A percentile compares a stretch with the other conserved stretches of the same genome.
Evolutionary conservation across 2,888 invertebrate species (phyloP).

Genomic region (Atrina japonica): DNA sequence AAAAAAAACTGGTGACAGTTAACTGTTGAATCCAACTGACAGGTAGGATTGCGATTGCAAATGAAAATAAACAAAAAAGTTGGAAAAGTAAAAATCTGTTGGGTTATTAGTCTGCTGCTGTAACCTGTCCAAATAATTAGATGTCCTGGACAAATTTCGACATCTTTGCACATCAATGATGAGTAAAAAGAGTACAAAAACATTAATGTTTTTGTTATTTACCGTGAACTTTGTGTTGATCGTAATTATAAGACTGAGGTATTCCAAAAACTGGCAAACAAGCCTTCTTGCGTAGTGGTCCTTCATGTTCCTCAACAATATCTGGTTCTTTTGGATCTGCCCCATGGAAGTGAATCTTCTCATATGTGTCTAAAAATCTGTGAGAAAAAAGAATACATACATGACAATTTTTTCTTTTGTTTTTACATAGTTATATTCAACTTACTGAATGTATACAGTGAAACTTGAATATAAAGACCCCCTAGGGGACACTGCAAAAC

Average conservation of each 20-base stretch:
- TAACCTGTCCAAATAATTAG: too few species aligned
- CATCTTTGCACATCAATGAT: too few species aligned
- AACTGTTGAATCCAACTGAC: too few species aligned
- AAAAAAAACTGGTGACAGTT: too few species aligned
- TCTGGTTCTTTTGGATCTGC: constrained; percentile 89
- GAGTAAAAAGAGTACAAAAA: too few species aligned
- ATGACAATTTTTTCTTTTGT: background rate
- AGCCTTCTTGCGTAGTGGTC: constrained; percentile 66
- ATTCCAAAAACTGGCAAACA: constrained; percentile 82
- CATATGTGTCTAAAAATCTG: constrained; percentile 90
- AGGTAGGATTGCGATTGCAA: too few species aligned
- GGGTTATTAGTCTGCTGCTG: too few species aligned
- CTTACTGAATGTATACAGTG: background rate
- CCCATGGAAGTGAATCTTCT: constrained; percentile 93
- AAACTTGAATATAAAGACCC: background rate
- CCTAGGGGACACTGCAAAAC: too few species aligned
- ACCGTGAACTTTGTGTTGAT: constrained; percentile 89
- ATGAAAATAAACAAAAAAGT: too few species aligned
- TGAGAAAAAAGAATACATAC: constrained; percentile 19
- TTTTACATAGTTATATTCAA: background rate
- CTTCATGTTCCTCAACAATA: constrained; percentile 88
- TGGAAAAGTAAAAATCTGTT: too few species aligned
- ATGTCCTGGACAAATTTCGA: too few species aligned
- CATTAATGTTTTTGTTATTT: too few species aligned
- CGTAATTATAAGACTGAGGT: constrained; percentile 89